phyloP scores from a whole-genome alignment of 2,113 vertebrate species.

The Arothron firmamentum region DNA sequence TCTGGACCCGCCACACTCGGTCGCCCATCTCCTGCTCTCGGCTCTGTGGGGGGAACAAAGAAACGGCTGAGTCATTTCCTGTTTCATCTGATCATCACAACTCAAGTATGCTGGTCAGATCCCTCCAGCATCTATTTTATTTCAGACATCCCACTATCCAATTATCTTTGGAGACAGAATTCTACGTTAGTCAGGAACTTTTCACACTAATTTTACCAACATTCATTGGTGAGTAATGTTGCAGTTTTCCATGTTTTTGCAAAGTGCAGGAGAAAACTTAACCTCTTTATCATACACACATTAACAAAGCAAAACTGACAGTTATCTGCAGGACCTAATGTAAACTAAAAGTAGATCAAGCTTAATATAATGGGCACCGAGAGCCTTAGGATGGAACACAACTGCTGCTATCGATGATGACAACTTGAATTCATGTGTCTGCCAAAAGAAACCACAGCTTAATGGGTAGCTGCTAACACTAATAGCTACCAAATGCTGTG shows the following conservation, averaged over 20 bases:
- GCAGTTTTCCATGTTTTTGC: no score
- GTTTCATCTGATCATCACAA: conserved; percentile 45
- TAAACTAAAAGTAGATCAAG: not conserved
- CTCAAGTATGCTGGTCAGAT: conserved; percentile 36
- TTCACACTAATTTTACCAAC: not conserved
- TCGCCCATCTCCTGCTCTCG: conserved; percentile 94
- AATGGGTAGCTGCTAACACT: conserved; percentile 8
- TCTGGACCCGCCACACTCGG: conserved; percentile 85
- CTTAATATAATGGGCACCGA: not conserved
- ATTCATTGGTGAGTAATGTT: not conserved
- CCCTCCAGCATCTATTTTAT: conserved; percentile 2
- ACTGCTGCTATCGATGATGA: not conserved
- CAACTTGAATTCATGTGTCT: conserved; percentile 5
- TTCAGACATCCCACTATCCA: conserved; percentile 17
- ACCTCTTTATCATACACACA: no score
- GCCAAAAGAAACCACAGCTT: not conserved
- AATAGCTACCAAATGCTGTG: conserved; percentile 29
- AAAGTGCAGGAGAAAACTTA: no score
- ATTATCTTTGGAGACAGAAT: conserved; percentile 32
- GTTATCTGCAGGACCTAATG: not conserved
- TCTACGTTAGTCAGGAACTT: not conserved
- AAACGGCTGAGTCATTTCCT: conserved; percentile 43
- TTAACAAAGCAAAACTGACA: no score
- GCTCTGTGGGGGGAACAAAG: conserved; percentile 66
- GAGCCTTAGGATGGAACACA: not conserved